phyloP scores from a whole-genome alignment of 2,888 invertebrate species.

The Gortyna flavago region DNA sequence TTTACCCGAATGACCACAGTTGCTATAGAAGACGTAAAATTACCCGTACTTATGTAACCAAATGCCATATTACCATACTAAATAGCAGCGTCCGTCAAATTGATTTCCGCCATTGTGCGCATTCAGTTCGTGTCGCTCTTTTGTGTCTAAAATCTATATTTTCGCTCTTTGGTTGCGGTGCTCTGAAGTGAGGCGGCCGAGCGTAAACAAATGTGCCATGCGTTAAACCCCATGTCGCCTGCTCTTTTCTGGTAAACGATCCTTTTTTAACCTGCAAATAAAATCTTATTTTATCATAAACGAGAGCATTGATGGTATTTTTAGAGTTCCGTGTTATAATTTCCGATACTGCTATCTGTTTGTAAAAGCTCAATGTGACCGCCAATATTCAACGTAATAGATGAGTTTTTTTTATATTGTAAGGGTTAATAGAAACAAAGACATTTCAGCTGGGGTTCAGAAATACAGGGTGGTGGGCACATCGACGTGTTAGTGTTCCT shows the following conservation, averaged over 20 bases:
- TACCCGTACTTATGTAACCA: slow-evolving; percentile 25
- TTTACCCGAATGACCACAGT: slow-evolving; percentile 7
- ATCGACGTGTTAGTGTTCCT: no score
- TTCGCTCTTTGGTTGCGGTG: slow-evolving; percentile 44
- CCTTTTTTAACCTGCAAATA: slow-evolving; percentile 3
- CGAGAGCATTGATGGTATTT: background rate
- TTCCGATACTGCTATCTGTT: background rate
- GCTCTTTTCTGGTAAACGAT: slow-evolving; percentile 18
- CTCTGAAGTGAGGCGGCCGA: slow-evolving; percentile 71
- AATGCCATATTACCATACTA: slow-evolving; percentile 32
- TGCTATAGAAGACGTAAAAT: slow-evolving; percentile 18
- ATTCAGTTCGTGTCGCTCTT: slow-evolving; percentile 43
- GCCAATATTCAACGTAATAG: background rate
- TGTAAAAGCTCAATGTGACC: background rate
- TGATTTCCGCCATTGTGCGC: slow-evolving; percentile 42
- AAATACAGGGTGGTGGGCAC: background rate
- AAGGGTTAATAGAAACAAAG: background rate
- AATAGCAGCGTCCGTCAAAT: slow-evolving; percentile 19
- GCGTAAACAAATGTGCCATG: slow-evolving; percentile 66
- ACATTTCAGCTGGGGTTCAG: background rate
- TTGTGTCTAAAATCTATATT: slow-evolving; percentile 56
- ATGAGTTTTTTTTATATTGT: background rate
- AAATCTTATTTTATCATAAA: slow-evolving; percentile 7
- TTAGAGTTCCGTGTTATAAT: slow-evolving; percentile 5
- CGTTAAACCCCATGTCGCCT: slow-evolving; percentile 48